phyloP scores from a whole-genome alignment of 2,113 vertebrate genomes.

The Tetraodon nigroviridis region DNA sequence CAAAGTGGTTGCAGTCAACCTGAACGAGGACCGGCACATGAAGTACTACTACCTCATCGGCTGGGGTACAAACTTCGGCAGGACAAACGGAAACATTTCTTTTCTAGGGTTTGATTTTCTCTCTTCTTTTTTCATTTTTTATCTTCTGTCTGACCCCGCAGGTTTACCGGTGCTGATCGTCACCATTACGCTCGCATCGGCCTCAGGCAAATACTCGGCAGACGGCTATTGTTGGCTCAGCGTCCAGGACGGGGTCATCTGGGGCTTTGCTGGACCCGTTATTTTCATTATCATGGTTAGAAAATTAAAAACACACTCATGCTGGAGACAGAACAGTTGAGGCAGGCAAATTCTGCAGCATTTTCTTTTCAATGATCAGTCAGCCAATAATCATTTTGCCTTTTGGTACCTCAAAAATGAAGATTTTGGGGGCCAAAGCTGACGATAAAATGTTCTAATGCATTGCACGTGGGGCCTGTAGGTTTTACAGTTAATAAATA shows the following conservation, averaged over 20 bases:
- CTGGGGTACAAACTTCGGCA: constrained; percentile 69
- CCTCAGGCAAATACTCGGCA: constrained; percentile 73
- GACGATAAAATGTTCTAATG: too few species aligned
- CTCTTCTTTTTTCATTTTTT: neutral
- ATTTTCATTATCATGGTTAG: constrained; percentile 80
- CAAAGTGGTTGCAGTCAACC: constrained; percentile 80
- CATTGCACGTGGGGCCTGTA: too few species aligned
- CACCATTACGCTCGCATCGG: constrained; percentile 75
- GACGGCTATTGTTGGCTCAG: constrained; percentile 78
- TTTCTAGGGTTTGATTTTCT: neutral
- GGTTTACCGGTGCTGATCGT: constrained; percentile 78
- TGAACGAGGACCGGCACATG: constrained; percentile 78
- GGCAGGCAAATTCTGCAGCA: too few species aligned
- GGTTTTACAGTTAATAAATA: too few species aligned
- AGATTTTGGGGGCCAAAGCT: too few species aligned
- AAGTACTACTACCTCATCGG: constrained; percentile 82
- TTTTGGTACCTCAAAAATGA: too few species aligned
- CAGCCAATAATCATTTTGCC: too few species aligned
- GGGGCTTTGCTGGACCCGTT: constrained; percentile 78
- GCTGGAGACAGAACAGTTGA: too few species aligned
- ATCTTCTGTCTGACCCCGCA: constrained; percentile 22
- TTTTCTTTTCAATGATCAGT: too few species aligned
- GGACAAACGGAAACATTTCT: neutral
- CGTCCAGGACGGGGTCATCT: constrained; percentile 77
- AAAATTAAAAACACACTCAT: neutral